Evolutionary conservation across 2,113 vertebrate genomes (phyloP), one percentile per base, ranked within the genome.

Genomic region (Leptobrachium leishanense): DNA sequence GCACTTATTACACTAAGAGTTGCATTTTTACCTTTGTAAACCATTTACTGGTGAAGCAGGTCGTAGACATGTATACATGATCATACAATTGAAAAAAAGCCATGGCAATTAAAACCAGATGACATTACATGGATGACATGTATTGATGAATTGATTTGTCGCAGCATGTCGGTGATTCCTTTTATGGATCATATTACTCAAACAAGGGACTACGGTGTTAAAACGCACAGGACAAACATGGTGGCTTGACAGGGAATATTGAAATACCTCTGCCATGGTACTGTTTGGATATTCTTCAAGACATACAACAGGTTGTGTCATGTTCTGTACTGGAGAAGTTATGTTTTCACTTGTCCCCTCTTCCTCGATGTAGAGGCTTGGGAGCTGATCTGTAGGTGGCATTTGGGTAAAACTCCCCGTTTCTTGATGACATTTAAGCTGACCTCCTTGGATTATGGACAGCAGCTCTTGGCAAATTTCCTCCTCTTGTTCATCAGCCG

Each of bases 291-390:
- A 83, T 84, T 87, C 87, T 87, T 92, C 89, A 80, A 84, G 84
- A 76, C 80, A 84, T 82, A 83, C 78, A 76, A 84, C 74, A 83
- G 87, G 86, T 31, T 79, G 86, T 87, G 76, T 81, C 82, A 44
- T 76, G 76, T 43, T 82, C 79, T 83, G 84, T 87, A 82, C 0
- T 63, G 84, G 81, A n/a, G 82, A 57, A 70, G 86, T 83, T 87
- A 82, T 78, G 79, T 50, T 10, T 43, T 78, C 73, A 71, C 90
- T 88, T 40, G 88, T 84, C 40, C 88, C 86, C 39, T 95, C 94
- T 84, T 99, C 97, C 84, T 94, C 89, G 88, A 98, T 96, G 87
- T 94, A 93, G 79, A 98, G 87, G 82, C 90, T 87, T 67, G 90
- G 82, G 55, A 83, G 85, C 82, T 84, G 83, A 85, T 88, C 90